Evolutionary conservation across 2,888 invertebrate species (phyloP).

Genomic region (Sicus ferrugineus): DNA sequence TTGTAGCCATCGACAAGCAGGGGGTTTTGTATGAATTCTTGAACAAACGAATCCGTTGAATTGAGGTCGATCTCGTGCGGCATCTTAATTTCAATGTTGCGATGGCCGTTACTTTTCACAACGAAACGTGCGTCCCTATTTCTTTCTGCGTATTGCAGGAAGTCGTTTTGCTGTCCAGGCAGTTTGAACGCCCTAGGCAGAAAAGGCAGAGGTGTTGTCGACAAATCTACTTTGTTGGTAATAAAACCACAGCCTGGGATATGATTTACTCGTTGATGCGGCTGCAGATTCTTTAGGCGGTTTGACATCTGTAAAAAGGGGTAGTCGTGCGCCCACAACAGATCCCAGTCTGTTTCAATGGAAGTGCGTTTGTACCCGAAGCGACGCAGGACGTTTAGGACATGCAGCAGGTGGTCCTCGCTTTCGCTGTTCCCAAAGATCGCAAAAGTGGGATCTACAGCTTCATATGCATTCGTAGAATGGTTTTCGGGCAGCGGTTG

Average conservation of each 20-base stretch:
- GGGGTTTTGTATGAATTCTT: slow-evolving; percentile 89
- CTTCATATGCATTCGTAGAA: background rate
- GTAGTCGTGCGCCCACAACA: slow-evolving; percentile 95
- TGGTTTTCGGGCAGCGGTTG: background rate
- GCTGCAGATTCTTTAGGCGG: slow-evolving; percentile 69
- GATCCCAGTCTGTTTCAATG: slow-evolving; percentile 76
- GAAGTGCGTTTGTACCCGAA: slow-evolving; percentile 75
- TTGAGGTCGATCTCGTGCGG: slow-evolving; percentile 76
- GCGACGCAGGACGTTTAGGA: slow-evolving; percentile 78
- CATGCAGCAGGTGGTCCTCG: slow-evolving; percentile 74
- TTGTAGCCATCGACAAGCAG: slow-evolving; percentile 91
- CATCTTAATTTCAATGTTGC: slow-evolving; percentile 81
- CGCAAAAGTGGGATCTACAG: slow-evolving; percentile 66
- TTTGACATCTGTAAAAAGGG: slow-evolving; percentile 71
- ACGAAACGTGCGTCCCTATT: slow-evolving; percentile 82
- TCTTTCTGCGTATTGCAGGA: slow-evolving; percentile 72
- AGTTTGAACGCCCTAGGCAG: slow-evolving; percentile 90
- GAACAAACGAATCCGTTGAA: slow-evolving; percentile 80
- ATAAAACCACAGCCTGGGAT: slow-evolving; percentile 93
- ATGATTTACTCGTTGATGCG: slow-evolving; percentile 87
- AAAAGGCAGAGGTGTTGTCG: slow-evolving; percentile 78
- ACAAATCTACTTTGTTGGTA: slow-evolving; percentile 90
- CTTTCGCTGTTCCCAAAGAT: slow-evolving; percentile 68
- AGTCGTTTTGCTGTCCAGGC: slow-evolving; percentile 76
- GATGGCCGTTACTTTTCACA: slow-evolving; percentile 90